These are phyloP conservation scores for Sipha flava DNA, from an alignment of 1,140 invertebrate species.

Conservation along the genomic window DNA sequence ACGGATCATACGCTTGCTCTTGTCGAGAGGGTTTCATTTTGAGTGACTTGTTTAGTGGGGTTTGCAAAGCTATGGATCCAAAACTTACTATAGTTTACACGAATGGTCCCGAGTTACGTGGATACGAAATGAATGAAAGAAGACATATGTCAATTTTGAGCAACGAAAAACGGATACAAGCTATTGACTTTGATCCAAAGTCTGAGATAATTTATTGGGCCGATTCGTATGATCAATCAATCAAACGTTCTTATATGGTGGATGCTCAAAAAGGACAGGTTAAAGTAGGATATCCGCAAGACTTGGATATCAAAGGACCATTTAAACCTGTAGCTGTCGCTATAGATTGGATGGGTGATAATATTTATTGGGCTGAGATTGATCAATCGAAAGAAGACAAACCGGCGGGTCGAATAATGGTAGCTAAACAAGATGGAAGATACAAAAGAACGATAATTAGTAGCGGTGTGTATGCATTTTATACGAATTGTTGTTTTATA, in stretches of 20 bases:
- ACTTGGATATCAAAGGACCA: constrained; percentile 69
- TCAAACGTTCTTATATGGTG: constrained; percentile 84
- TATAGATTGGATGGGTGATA: constrained; percentile 84
- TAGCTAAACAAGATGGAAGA: constrained; percentile 78
- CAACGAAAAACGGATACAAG: constrained; percentile 75
- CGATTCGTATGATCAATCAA: constrained; percentile 77
- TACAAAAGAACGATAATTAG: constrained; percentile 67
- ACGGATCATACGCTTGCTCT: constrained; percentile 80
- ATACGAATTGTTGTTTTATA: not conserved
- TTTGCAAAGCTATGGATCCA: constrained; percentile 62
- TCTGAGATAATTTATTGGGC: constrained; percentile 86
- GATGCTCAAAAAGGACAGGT: constrained; percentile 63
- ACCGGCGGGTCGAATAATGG: constrained; percentile 68
- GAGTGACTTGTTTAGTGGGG: constrained; percentile 65
- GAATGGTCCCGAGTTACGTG: constrained; percentile 79
- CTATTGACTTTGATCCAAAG: constrained; percentile 76
- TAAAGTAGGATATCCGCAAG: constrained; percentile 77
- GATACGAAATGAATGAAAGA: constrained; percentile 56
- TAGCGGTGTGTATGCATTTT: constrained; percentile 35
- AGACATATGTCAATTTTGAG: constrained; percentile 66
- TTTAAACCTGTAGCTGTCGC: constrained; percentile 74
- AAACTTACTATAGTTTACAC: constrained; percentile 49
- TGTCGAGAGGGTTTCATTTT: constrained; percentile 75
- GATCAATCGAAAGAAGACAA: constrained; percentile 60
- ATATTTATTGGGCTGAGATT: constrained; percentile 89